Base-by-base conservation (phyloP, 1,140 invertebrate genomes). In the Agraylea sexmaculata region DNA sequence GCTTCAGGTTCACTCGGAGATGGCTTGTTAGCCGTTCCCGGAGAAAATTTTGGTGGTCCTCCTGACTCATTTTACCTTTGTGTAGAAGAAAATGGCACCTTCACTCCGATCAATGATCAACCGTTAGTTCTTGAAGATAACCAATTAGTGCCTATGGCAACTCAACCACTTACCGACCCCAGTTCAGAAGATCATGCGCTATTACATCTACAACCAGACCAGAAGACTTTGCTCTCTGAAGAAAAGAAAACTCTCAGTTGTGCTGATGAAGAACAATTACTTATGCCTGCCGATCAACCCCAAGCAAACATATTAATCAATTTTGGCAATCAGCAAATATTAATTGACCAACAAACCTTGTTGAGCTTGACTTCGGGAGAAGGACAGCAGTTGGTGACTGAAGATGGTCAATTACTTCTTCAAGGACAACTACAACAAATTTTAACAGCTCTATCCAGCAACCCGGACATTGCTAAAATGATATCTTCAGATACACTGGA, bases 41-140 rank as follows among this genome's bases (percentile, higher is more conserved):
- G 73, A 44, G 77, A 79, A 52, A 72, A 71, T 47, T 70, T 71
- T 27, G 77, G 77, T 30, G 76, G 74, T 0, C 71, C 73, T 5
- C 60, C 69, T 0, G 70, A 75, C 30, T 73, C 74, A 1, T 80
- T 58, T 62, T 79, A 60, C 48, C 74, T 56, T 52, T 80, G 43
- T 19, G 64, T 79, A 1, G 75, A 80, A 53, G 76, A 80, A 43
- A 73, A 77, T 40, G 77, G 80, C 27, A 75, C 75, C 37, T 69
- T 79, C 21, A 77, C 74, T 27, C 74, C 77, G 5, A 62, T 83
- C 4, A 79, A 83, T 53, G 80, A 80, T 42, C 76, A 78, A 42
- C 68, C 76, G 0, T 55, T 81, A 3, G 65, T 71, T 37, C 50
- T 73, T 37, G 69, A 73, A 39, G 66, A 69, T 46, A 70, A 72